These are phyloP conservation scores for Tortrix viridana DNA, from an alignment of 2,888 invertebrate genomes.

Conservation along the genomic window DNA sequence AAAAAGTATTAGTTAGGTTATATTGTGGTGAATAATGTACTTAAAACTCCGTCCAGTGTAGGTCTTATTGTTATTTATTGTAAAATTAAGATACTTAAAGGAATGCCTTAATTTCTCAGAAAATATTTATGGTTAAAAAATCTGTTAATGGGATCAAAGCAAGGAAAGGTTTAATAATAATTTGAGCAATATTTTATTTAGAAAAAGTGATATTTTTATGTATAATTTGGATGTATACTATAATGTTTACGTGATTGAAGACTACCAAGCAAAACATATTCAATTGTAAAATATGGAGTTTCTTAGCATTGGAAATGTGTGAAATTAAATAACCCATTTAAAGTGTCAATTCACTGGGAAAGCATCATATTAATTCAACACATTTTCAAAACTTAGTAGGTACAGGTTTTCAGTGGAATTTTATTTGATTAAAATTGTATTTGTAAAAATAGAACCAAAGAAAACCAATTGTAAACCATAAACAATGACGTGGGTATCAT, in stretches of 20 bases:
- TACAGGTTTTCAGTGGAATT: neutral
- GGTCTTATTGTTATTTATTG: conserved; percentile 79
- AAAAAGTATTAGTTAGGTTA: conserved; percentile 36
- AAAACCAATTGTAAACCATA: conserved; percentile 28
- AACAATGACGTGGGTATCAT: neutral
- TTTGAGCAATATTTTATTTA: conserved; percentile 32
- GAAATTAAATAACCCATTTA: no score
- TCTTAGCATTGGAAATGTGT: neutral
- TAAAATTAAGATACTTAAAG: conserved; percentile 51
- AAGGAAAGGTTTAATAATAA: conserved; percentile 37
- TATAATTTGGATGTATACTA: conserved; percentile 1
- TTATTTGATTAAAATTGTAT: conserved; percentile 26
- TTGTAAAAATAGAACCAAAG: conserved; percentile 44
- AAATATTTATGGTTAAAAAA: conserved; percentile 25
- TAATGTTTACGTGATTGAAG: neutral
- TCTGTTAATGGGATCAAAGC: conserved; percentile 31
- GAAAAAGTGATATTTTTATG: conserved; percentile 28
- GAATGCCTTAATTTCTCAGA: conserved; percentile 26
- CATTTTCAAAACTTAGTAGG: neutral
- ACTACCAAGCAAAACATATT: neutral
- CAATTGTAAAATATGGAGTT: neutral
- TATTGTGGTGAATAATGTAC: conserved; percentile 33
- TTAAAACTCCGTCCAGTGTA: conserved; percentile 65
- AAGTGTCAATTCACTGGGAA: no score
- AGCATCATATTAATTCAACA: neutral